Conservation (phyloP, 2,797 vertebrate species). For the Lemur catta region DNA sequence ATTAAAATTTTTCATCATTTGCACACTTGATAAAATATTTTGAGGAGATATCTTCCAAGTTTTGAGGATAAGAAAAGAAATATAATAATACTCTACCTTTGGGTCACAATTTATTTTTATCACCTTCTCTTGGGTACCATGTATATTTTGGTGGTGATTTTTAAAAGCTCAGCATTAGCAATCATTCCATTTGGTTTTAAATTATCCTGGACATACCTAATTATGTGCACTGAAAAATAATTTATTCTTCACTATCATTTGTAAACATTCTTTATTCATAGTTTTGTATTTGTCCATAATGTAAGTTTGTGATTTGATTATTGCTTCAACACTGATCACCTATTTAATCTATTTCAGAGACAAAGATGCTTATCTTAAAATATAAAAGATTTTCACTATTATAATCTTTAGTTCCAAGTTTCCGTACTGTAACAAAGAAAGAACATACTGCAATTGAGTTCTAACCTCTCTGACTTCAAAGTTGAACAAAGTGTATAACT, state of each 20-base stretch:
- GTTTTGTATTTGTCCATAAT: constrained; percentile 68
- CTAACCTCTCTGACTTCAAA: constrained; percentile 61
- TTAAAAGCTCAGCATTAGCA: constrained; percentile 76
- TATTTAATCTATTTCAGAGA: constrained; percentile 71
- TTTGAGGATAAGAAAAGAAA: constrained; percentile 69
- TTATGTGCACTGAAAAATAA: constrained; percentile 80
- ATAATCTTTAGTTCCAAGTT: constrained; percentile 54
- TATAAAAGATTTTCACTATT: constrained; percentile 61
- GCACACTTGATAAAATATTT: constrained; percentile 75
- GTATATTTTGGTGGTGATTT: constrained; percentile 83
- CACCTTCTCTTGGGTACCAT: constrained; percentile 66
- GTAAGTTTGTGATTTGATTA: constrained; percentile 64
- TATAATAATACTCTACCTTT: constrained; percentile 26
- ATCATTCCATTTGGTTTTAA: constrained; percentile 77
- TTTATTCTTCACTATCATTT: constrained; percentile 80
- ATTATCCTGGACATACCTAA: constrained; percentile 80
- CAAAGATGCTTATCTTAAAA: constrained; percentile 56
- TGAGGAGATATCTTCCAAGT: constrained; percentile 70
- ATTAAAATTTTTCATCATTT: constrained; percentile 80
- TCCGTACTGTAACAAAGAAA: constrained; percentile 59
- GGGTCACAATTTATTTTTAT: constrained; percentile 72
- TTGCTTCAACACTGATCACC: constrained; percentile 62
- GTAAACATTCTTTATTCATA: constrained; percentile 73
- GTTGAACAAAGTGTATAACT: constrained; percentile 34
- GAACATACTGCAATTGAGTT: constrained; percentile 46